A percentile compares a stretch with the other conserved stretches of the same genome.
These are phyloP conservation scores for Byasa hedistus DNA, from an alignment of 2,888 invertebrate species.

Conservation along the genomic window DNA sequence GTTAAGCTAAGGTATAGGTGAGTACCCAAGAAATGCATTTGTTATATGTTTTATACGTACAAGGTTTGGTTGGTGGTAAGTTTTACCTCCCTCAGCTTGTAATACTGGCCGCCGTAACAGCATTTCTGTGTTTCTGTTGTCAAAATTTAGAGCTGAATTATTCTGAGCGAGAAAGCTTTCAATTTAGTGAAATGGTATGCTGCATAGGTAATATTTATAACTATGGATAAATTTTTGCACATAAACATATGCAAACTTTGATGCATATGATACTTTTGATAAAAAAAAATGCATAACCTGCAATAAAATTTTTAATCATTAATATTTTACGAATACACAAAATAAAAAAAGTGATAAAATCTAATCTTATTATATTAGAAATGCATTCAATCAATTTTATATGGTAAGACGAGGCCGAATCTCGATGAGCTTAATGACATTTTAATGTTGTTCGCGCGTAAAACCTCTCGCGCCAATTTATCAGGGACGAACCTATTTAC, in stretches of 20 bases:
- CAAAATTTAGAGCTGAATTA: too few relatives aligned
- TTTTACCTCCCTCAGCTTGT: too few relatives aligned
- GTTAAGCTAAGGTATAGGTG: slow-evolving; percentile 98
- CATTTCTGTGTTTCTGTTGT: too few relatives aligned
- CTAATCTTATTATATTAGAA: neutral
- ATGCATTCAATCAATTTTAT: neutral
- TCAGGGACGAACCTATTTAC: slow-evolving; percentile 21
- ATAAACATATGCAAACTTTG: too few relatives aligned
- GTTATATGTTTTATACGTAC: neutral
- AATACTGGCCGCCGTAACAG: too few relatives aligned
- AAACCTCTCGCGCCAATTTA: slow-evolving; percentile 18
- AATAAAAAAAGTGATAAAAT: neutral
- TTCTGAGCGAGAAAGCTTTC: too few relatives aligned
- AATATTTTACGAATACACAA: neutral
- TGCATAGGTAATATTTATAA: too few relatives aligned
- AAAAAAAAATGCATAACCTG: too few relatives aligned
- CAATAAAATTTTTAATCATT: neutral
- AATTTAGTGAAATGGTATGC: too few relatives aligned
- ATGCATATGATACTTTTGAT: too few relatives aligned
- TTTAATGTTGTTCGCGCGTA: slow-evolving; percentile 30
- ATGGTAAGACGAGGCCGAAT: slow-evolving; percentile 7
- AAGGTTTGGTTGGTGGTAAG: too few relatives aligned
- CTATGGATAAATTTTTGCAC: too few relatives aligned
- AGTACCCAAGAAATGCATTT: slow-evolving; percentile 53
- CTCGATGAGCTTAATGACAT: slow-evolving; percentile 38